Conservation (phyloP, 2,113 vertebrate species). For the Uria aalge region DNA sequence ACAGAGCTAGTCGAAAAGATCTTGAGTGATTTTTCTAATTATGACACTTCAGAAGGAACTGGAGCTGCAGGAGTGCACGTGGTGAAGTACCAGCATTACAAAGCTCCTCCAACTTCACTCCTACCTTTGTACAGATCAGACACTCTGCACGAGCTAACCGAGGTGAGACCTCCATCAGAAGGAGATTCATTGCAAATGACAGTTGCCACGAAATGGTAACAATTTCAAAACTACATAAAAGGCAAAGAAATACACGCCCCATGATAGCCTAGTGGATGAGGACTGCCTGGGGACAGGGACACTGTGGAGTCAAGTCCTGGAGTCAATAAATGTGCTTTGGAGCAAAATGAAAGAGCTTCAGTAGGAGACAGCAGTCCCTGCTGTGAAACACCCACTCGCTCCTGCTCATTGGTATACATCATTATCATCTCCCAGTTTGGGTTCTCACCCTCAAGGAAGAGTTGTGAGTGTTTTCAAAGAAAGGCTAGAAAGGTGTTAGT, state of each 20-base stretch:
- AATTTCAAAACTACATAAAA: not conserved
- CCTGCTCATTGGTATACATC: not conserved
- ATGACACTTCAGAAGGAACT: not conserved
- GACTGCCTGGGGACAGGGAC: not conserved
- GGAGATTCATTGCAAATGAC: not conserved
- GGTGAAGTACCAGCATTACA: not conserved
- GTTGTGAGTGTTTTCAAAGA: not conserved
- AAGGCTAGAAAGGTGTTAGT: slow-evolving; percentile 13
- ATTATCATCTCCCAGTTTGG: not conserved
- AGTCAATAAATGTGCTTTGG: not conserved
- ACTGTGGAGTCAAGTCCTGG: not conserved
- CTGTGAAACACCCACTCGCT: slow-evolving; percentile 17
- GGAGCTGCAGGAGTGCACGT: not conserved
- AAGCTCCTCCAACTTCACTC: not conserved
- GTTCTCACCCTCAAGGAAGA: not conserved
- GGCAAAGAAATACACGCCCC: not conserved
- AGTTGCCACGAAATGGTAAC: not conserved
- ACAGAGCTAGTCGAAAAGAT: not conserved
- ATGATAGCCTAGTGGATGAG: not conserved
- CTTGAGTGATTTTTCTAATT: not conserved
- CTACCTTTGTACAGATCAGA: not conserved
- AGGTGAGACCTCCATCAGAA: not conserved
- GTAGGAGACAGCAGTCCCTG: not conserved
- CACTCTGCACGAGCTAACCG: not conserved
- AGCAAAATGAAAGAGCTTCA: slow-evolving; percentile 6